Evolutionary conservation across 1,140 invertebrate genomes (phyloP).

Genomic region (Drosophila dunni): DNA sequence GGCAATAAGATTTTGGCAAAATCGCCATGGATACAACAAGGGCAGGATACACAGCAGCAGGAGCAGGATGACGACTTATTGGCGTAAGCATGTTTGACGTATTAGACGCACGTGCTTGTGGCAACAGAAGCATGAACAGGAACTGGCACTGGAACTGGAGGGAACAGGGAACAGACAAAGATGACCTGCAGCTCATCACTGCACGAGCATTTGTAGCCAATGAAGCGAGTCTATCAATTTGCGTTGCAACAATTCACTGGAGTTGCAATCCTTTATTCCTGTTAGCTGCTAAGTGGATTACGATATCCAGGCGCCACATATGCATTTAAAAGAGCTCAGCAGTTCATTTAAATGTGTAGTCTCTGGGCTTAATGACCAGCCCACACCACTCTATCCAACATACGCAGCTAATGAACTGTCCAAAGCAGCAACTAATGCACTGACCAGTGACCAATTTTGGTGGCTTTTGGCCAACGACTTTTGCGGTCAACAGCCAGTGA

Average conservation of each 20-base stretch:
- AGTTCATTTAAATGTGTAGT: slow-evolving; percentile 64
- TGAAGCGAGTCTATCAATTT: slow-evolving; percentile 75
- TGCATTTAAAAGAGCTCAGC: slow-evolving; percentile 42
- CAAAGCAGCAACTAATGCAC: slow-evolving; percentile 64
- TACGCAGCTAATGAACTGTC: slow-evolving; percentile 68
- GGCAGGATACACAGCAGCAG: slow-evolving; percentile 35
- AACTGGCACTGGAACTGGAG: background rate
- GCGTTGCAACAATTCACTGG: slow-evolving; percentile 26
- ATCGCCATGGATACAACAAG: slow-evolving; percentile 20
- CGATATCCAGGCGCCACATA: slow-evolving; percentile 22
- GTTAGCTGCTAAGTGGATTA: slow-evolving; percentile 42
- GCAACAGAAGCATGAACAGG: slow-evolving; percentile 4
- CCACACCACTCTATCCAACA: too few species aligned
- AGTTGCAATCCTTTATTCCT: slow-evolving; percentile 25
- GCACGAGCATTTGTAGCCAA: slow-evolving; percentile 38
- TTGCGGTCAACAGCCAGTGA: slow-evolving; percentile 55
- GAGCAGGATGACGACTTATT: slow-evolving; percentile 74
- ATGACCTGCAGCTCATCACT: slow-evolving; percentile 5
- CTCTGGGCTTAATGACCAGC: slow-evolving; percentile 54
- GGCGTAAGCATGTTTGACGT: slow-evolving; percentile 79
- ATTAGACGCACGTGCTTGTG: slow-evolving; percentile 66
- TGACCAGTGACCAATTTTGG: slow-evolving; percentile 10
- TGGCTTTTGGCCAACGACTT: slow-evolving; percentile 66
- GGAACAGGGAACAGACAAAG: background rate
- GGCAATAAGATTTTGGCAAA: slow-evolving; percentile 71